Conservation (phyloP, 2,888 invertebrate species). For the Hecatera dysodea region DNA sequence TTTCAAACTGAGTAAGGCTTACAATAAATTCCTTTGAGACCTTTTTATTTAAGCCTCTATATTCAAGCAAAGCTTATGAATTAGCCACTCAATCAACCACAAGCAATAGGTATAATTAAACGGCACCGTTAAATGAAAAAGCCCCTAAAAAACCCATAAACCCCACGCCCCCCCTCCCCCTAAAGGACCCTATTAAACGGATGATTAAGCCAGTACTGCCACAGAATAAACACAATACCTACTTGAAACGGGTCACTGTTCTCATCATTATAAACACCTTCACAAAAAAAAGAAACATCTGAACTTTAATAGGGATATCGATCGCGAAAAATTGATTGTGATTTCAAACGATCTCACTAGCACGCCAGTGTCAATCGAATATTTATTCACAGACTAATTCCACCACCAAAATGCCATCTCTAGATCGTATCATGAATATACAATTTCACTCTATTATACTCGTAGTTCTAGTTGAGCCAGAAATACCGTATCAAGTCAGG, state of each 20-base stretch:
- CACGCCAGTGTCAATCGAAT: neutral
- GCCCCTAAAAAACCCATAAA: too few relatives aligned
- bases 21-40: slow-evolving; percentile 3
- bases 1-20: neutral
- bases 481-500: slow-evolving; percentile 8
- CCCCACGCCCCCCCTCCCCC: too few relatives aligned
- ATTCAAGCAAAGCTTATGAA: slow-evolving; percentile 3
- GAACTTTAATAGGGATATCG: too few relatives aligned
- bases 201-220: too few relatives aligned
- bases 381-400: slow-evolving; percentile 9
- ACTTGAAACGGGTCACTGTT: too few relatives aligned
- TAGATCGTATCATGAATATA: slow-evolving; percentile 5
- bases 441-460: slow-evolving; percentile 17
- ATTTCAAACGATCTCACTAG: neutral
- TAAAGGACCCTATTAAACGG: too few relatives aligned
- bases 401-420: neutral
- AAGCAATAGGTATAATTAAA: neutral
- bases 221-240: too few relatives aligned
- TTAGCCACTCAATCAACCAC: slow-evolving; percentile 9
- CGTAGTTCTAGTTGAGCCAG: neutral
- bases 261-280: too few relatives aligned
- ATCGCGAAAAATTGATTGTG: neutral
- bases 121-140: too few relatives aligned
- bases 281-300: too few relatives aligned
- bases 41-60: neutral